Evolutionary conservation across 2,888 invertebrate genomes (phyloP).

Genomic region (Cyclophora albipunctata): DNA sequence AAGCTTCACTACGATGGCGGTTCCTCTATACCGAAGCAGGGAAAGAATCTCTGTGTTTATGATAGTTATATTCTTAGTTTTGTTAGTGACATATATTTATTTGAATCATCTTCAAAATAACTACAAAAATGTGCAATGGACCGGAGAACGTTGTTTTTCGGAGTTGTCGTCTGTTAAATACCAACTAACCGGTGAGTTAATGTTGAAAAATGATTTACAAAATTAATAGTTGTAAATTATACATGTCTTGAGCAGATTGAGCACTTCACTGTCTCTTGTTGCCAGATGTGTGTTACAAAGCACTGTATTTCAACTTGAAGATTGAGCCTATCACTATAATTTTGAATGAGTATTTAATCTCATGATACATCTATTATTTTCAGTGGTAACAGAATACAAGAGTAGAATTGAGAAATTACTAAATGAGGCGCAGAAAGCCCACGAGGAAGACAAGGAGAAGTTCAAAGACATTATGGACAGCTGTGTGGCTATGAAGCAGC

Average conservation of each 20-base stretch:
- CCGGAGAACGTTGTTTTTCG: slow-evolving; percentile 47
- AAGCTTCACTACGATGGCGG: background rate
- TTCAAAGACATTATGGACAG: slow-evolving; percentile 58
- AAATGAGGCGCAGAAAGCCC: slow-evolving; percentile 46
- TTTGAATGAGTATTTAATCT: background rate
- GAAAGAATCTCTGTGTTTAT: slow-evolving; percentile 1
- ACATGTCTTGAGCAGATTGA: too few species aligned
- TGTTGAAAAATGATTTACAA: background rate
- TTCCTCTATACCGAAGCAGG: background rate
- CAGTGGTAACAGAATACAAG: slow-evolving; percentile 61
- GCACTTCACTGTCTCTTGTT: background rate
- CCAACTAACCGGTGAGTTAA: slow-evolving; percentile 45
- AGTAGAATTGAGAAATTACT: slow-evolving; percentile 53
- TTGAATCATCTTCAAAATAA: slow-evolving; percentile 41
- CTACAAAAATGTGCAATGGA: slow-evolving; percentile 33
- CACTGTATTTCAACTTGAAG: background rate
- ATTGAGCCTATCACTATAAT: background rate
- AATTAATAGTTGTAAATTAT: background rate
- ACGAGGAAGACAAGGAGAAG: slow-evolving; percentile 43
- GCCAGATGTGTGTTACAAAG: background rate
- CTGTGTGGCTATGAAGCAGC: slow-evolving; percentile 59
- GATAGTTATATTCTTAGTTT: slow-evolving; percentile 25
- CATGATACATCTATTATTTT: slow-evolving; percentile 16
- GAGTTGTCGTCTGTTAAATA: slow-evolving; percentile 54
- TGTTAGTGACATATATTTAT: slow-evolving; percentile 39